phyloP scores from a whole-genome alignment of 2,113 vertebrate species.

The Todiramphus saurophagus region DNA sequence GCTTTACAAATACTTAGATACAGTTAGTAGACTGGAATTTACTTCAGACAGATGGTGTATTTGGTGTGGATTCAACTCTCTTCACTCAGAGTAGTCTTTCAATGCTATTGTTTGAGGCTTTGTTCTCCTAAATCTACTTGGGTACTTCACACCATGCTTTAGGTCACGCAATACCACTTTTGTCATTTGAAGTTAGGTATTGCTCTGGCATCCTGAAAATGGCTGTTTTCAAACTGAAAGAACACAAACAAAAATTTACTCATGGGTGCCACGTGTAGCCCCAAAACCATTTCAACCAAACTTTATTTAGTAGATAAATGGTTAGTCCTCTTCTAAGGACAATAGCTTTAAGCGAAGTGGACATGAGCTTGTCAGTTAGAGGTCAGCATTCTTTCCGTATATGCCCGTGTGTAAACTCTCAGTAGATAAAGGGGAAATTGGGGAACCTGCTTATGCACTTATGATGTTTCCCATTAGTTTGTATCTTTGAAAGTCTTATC shows the following conservation, averaged over 20 bases:
- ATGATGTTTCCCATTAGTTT: background rate
- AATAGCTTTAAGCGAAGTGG: background rate
- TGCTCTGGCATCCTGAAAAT: background rate
- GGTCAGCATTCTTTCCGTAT: background rate
- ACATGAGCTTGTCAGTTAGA: background rate
- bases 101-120: background rate
- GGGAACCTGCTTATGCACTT: background rate
- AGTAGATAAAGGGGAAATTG: background rate
- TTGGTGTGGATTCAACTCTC: background rate
- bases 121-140: background rate
- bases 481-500: background rate
- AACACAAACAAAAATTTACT: background rate
- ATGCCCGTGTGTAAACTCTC: background rate
- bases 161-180: background rate
- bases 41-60: background rate
- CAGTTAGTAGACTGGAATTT: background rate
- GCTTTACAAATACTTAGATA: background rate
- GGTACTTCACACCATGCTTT: background rate
- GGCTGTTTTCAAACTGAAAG: background rate
- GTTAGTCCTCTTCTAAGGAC: background rate
- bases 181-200: background rate
- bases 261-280: background rate
- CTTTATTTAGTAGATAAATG: background rate
- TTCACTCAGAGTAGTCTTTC: background rate
- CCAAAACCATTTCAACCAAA: background rate